Percentiles rank a stretch among this genome's conserved stretches.
Conservation (phyloP, 2,113 vertebrate species). For the Chaetops frenatus region DNA sequence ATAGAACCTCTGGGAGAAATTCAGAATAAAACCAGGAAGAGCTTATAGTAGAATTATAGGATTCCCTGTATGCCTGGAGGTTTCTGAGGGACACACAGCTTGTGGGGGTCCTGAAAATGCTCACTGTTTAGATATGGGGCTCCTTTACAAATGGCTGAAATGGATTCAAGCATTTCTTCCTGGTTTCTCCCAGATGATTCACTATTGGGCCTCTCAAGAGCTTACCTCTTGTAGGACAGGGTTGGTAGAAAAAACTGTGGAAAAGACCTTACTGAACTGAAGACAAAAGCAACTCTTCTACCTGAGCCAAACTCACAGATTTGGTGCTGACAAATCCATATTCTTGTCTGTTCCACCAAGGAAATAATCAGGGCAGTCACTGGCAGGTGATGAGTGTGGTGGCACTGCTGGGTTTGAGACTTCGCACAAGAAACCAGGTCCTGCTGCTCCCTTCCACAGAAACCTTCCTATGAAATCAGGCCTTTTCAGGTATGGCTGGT, state of each 20-base stretch:
- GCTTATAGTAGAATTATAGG: background rate
- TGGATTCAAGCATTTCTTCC: background rate
- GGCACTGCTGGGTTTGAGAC: background rate
- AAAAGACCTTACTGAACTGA: background rate
- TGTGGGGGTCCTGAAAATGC: background rate
- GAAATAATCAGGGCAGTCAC: background rate
- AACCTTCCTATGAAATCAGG: background rate
- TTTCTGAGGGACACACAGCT: background rate
- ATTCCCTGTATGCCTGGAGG: background rate
- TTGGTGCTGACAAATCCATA: background rate
- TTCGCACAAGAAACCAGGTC: background rate
- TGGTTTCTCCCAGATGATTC: background rate
- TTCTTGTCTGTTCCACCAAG: background rate
- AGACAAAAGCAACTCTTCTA: background rate
- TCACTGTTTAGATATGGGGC: background rate
- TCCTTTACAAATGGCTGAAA: background rate
- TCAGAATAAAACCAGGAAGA: background rate
- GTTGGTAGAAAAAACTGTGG: background rate
- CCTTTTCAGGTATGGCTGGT: background rate
- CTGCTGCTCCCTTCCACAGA: background rate
- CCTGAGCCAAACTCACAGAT: background rate
- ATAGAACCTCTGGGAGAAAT: background rate
- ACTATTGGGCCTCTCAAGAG: background rate
- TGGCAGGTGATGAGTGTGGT: background rate
- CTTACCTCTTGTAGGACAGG: background rate